These are phyloP conservation scores for Acleris holmiana DNA, from an alignment of 2,888 invertebrate species.

Conservation along the genomic window DNA sequence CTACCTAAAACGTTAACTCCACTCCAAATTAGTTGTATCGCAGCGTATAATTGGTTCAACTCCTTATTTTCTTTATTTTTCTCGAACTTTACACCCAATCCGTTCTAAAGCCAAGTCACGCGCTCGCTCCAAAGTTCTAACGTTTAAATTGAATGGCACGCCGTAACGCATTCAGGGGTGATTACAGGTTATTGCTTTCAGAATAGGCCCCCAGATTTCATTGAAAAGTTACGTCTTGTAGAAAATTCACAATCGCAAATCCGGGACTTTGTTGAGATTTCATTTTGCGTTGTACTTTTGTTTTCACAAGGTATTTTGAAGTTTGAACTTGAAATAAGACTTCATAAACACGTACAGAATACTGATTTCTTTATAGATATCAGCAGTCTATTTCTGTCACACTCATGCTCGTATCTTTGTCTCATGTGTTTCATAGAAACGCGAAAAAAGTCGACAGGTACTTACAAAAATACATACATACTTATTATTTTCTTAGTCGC, in stretches of 20 bases:
- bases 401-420: too few species aligned
- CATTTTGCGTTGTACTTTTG: not conserved
- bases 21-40: not conserved
- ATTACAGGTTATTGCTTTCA: constrained; percentile 44
- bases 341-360: too few species aligned
- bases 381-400: too few species aligned
- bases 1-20: not conserved
- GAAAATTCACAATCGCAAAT: constrained; percentile 8
- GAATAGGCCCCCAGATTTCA: constrained; percentile 41
- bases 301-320: not conserved
- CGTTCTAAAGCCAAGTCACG: constrained; percentile 35
- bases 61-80: constrained; percentile 33
- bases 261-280: constrained; percentile 3
- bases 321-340: too few species aligned
- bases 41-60: constrained; percentile 11
- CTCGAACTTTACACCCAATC: constrained; percentile 12
- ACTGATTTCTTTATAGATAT: too few species aligned
- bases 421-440: too few species aligned
- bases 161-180: constrained; percentile 34
- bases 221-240: constrained; percentile 39
- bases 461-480: too few species aligned
- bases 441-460: too few species aligned
- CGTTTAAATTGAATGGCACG: constrained; percentile 38
- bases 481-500: too few species aligned
- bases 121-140: constrained; percentile 33